Evolutionary conservation across 2,797 vertebrate genomes (phyloP), one percentile per base, ranked within the genome.

Genomic region (Micromesistius poutassou): DNA sequence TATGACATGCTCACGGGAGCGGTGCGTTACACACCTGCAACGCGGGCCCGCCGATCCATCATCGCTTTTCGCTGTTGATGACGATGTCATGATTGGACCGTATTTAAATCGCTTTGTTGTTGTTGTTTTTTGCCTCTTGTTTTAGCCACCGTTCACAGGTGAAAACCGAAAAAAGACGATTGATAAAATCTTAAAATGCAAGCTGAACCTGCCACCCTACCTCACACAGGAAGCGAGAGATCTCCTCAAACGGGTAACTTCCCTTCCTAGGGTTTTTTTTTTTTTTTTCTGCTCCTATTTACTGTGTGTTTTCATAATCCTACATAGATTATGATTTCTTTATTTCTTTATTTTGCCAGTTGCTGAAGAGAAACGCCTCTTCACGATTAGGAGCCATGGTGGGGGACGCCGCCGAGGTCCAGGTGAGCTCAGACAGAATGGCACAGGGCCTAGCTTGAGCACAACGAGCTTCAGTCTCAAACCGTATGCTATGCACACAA

Each of bases 1-100:
- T 99, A 99, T 88, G 98, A 99, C 95, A 99, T 99, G 98, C 96
- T 99, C 93, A 99, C 98, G 80, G 98, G 98, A 93, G 97, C 98
- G 94, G 98, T 99, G 94, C 95, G 98, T 98, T 88, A 79, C 33
- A 13, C 12, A 22, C 36, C n/a, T 5, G 12, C 7, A 4, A 31
- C 30, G 22, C 14, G 30, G 13, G 25, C 4, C 73, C 16, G 72
- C 40, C 25, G 30, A 9, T 33, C 6, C 6, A 2, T 31, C 22
- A 19, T 62, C 19, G 28, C n/a, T 38, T 31, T 5, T 74, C 8
- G 16, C n/a, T 16, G 22, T 71, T n/a, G n/a, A n/a, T 2, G 0
- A 66, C 7, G 7, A 66, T 50, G 38, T 42, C 22, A 5, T 5
- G 75, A 25, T 82, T 71, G 30, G 28, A 19, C 30, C 30, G 3